Base-by-base conservation (phyloP, 2,888 invertebrate species). In the Caenorhabditis becei region DNA sequence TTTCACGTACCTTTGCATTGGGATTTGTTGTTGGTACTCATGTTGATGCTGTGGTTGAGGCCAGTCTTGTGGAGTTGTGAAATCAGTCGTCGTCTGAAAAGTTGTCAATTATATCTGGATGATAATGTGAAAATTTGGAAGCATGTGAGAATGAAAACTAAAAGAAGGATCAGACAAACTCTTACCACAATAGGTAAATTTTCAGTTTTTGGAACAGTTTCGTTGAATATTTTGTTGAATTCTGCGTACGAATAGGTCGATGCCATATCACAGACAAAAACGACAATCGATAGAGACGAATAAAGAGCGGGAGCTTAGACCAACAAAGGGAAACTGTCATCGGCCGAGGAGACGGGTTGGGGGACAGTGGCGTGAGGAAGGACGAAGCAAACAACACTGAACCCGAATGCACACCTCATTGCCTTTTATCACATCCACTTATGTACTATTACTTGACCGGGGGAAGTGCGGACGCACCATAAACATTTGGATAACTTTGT, bases 201-300 rank as follows among this genome's bases (percentile, higher is more conserved):
- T n/a, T 74, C 78, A 32, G 67, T 44, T 67, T 67, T 77, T 1
- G 77, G 67, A 11, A 62, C 23, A 26, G 66, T 61, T 49, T 80
- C 80, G 53, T 74, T 69, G 32, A 80, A 80, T 44, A 80, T 70
- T 65, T 65, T 63, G 62, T 80, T 80, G 47, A 80, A 80, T 35
- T 80, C 80, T 23, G 74, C 69, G 37, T 80, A 80, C 32, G 80
- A 75, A 75, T 80, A 80, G n/a, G 80, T 65, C 16, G 74, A 59
- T 66, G 74, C 74, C 74, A 63, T 63, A 53, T 63, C 54, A 49
- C 18, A 37, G 35, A 10, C 26, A 56, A 74, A 54, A 56, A 47
- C 54, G 47, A 66, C 59, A 66, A 74, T 54, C 51, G 37, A 75
- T 53, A 61, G 75, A 67, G 54, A 61, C 37, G 66, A 61, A 66